Conservation (phyloP, 2,888 invertebrate species). For the Pyrrhia umbra region DNA sequence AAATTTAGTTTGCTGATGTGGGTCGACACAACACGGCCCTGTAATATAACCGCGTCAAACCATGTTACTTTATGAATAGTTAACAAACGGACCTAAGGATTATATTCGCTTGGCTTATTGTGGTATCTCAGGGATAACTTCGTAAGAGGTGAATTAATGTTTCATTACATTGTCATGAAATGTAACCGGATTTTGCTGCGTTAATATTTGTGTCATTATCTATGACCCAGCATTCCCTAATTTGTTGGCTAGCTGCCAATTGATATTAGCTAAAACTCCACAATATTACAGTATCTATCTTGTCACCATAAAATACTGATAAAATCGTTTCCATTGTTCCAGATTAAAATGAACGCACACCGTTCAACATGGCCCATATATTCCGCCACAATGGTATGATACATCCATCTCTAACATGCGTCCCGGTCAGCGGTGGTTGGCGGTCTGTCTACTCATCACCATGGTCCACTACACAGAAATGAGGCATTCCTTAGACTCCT, state of each 20-base stretch:
- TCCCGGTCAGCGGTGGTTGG: slow-evolving; percentile 80
- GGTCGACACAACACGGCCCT: slow-evolving; percentile 36
- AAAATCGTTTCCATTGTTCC: slow-evolving; percentile 69
- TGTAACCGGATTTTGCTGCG: no score
- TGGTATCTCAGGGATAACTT: neutral
- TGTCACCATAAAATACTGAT: slow-evolving; percentile 11
- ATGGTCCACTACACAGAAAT: slow-evolving; percentile 77
- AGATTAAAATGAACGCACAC: slow-evolving; percentile 78
- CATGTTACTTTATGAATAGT: slow-evolving; percentile 31
- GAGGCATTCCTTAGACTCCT: slow-evolving; percentile 71
- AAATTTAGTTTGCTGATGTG: slow-evolving; percentile 50
- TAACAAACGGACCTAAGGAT: slow-evolving; percentile 32
- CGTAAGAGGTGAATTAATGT: neutral
- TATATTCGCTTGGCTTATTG: slow-evolving; percentile 19
- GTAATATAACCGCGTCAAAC: slow-evolving; percentile 32
- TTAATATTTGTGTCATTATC: neutral
- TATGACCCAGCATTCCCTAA: neutral
- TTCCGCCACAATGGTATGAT: slow-evolving; percentile 79
- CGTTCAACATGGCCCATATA: slow-evolving; percentile 75
- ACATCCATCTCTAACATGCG: slow-evolving; percentile 77
- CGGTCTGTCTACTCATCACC: slow-evolving; percentile 77
- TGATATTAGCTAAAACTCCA: neutral
- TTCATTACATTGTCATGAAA: neutral
- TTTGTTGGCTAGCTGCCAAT: neutral
- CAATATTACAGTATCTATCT: neutral